These are phyloP conservation scores for Eurystomus gularis DNA, from an alignment of 2,113 vertebrate genomes.

Conservation along the genomic window DNA sequence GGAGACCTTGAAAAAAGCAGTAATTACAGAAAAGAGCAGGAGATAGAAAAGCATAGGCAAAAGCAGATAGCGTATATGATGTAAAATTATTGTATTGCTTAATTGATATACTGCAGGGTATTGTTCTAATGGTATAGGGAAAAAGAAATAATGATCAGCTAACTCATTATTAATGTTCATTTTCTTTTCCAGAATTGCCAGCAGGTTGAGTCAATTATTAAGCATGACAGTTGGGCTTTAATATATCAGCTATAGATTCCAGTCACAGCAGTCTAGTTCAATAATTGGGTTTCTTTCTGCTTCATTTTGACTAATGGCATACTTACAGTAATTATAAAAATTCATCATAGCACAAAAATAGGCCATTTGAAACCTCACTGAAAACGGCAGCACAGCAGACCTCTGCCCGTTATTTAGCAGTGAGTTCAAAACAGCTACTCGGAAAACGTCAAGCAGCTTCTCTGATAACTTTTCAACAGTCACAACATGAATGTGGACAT, in stretches of 20 bases:
- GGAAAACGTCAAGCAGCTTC: not conserved
- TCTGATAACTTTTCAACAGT: not conserved
- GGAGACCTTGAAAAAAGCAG: not conserved
- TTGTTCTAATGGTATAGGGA: not conserved
- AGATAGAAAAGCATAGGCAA: not conserved
- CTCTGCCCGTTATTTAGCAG: not conserved
- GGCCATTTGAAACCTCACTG: conserved; percentile 15
- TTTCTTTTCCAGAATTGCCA: conserved; percentile 55
- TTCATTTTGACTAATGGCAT: conserved; percentile 65
- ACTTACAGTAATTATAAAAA: conserved; percentile 68
- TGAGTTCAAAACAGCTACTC: not conserved
- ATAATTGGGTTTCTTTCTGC: conserved; percentile 67
- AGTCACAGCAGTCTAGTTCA: conserved; percentile 68
- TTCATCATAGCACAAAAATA: conserved; percentile 31
- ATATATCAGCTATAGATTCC: conserved; percentile 66
- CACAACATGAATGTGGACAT: not conserved
- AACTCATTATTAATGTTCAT: conserved; percentile 60
- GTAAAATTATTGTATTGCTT: not conserved
- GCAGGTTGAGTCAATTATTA: conserved; percentile 61
- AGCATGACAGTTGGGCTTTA: conserved; percentile 55
- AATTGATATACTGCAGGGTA: conserved; percentile 37
- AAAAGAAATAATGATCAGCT: conserved; percentile 56
- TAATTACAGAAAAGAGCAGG: not conserved
- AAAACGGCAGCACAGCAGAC: conserved; percentile 10
- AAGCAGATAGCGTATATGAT: not conserved